phyloP scores from a whole-genome alignment of 2,113 vertebrate species.

The Toxotes chatareus region DNA sequence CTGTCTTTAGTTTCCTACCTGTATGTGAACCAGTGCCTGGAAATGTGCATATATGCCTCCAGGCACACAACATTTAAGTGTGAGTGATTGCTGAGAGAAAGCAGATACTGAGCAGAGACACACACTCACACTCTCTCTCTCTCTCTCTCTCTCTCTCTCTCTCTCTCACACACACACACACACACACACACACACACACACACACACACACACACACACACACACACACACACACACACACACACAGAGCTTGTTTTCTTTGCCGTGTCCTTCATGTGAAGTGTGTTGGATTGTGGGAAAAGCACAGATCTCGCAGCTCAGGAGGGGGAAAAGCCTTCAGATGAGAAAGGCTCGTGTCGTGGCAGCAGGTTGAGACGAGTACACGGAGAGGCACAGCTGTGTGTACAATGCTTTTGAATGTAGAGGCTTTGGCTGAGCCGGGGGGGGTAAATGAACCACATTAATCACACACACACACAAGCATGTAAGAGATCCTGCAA shows the following conservation, averaged over 20 bases:
- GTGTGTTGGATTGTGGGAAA: neutral
- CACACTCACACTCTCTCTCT: neutral
- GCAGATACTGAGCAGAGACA: constrained; percentile 30
- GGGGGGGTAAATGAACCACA: constrained; percentile 8
- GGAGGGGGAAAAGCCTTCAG: neutral
- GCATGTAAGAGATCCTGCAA: constrained; percentile 11
- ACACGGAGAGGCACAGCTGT: constrained; percentile 54
- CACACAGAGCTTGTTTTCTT: constrained; percentile 42
- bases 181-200: too few relatives aligned
- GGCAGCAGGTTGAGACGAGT: constrained; percentile 65
- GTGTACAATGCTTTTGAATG: constrained; percentile 44
- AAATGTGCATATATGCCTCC: constrained; percentile 24
- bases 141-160: too few relatives aligned
- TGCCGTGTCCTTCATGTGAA: constrained; percentile 18
- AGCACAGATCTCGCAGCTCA: neutral
- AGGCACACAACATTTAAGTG: constrained; percentile 38
- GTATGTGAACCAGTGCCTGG: constrained; percentile 3
- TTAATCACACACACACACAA: constrained; percentile 38
- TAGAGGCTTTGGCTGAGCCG: constrained; percentile 22
- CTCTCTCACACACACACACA: too few relatives aligned
- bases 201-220: too few relatives aligned
- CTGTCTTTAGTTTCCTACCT: neutral
- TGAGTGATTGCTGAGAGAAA: constrained; percentile 52
- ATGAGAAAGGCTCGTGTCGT: constrained; percentile 23
- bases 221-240: neutral